Evolutionary conservation across 2,888 invertebrate species (phyloP).

Genomic region (Gandaritis pyraliata): DNA sequence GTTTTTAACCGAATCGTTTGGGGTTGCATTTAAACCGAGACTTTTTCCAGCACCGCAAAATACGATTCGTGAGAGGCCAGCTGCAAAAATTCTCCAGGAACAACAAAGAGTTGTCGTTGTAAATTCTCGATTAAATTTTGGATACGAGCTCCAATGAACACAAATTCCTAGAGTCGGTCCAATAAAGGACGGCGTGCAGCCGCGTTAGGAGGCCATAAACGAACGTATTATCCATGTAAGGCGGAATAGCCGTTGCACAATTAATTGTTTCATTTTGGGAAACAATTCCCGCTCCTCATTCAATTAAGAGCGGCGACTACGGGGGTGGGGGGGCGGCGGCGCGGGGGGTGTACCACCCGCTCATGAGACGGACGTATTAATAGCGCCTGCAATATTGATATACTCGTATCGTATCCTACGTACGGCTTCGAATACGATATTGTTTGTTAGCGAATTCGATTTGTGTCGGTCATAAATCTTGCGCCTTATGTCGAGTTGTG

Average conservation of each 20-base stretch:
- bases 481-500: conserved; percentile 82
- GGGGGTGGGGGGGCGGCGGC: conserved; percentile 54
- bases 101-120: conserved; percentile 78
- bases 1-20: conserved; percentile 54
- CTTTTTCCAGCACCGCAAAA: conserved; percentile 66
- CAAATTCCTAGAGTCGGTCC: conserved; percentile 83
- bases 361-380: conserved; percentile 84
- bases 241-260: conserved; percentile 85
- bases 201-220: conserved; percentile 84
- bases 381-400: conserved; percentile 85
- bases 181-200: conserved; percentile 83
- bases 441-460: conserved; percentile 84
- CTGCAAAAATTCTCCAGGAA: conserved; percentile 72
- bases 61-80: conserved; percentile 65
- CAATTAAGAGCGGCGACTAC: conserved; percentile 84
- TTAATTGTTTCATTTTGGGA: conserved; percentile 85
- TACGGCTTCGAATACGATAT: conserved; percentile 82
- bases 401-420: conserved; percentile 81
- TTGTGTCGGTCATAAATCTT: conserved; percentile 84
- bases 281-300: conserved; percentile 85
- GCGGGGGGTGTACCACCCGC: conserved; percentile 63
- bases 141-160: conserved; percentile 82
- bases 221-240: conserved; percentile 85
- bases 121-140: conserved; percentile 83
- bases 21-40: conserved; percentile 58